Base-by-base conservation (phyloP, 2,888 invertebrate genomes). In the Spilarctia lutea region DNA sequence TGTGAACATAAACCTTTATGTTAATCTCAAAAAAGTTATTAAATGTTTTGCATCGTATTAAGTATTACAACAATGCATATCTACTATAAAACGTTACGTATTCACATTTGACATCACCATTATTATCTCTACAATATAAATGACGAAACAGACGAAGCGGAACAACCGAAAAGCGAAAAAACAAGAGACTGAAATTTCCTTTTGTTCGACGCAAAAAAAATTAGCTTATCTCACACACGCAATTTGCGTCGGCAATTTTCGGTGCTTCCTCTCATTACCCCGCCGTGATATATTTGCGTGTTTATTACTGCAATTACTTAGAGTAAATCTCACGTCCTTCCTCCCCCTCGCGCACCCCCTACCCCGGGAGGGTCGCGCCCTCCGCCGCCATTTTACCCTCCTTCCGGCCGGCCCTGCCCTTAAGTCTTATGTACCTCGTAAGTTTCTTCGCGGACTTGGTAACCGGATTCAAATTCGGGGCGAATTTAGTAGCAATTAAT, bases 231-330 rank as follows among this genome's bases (percentile, higher is more conserved):
- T 94, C 95, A 95, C 94, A 96, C 96, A 95, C 95, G 94, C 95
- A 95, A 96, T 96, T 95, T 96, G 93, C 94, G 94, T 91, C 85
- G 94, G 93, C 94, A 95, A 95, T 95, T 95, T 92, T 93, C 91
- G 93, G 84, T 91, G 93, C 93, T 96, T 95, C 95, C 95, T 94
- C 94, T 96, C 95, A 96, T 96, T 96, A 95, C 95, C 91, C 93
- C 90, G 94, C 89, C 92, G 94, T 96, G 96, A 96, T 96, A 96
- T 96, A 96, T 96, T 94, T 95, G 94, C 95, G 94, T 95, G 95
- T 96, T 96, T 96, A 96, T 96, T 96, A 96, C 96, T 94, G 96
- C 96, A 96, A 96, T 96, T 96, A 96, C 96, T 96, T 96, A 96
- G 95, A 96, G 96, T 96, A 96, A 96, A 96, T 96, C 96, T 96